Conservation (phyloP, 2,113 vertebrate genomes). For the Sminthopsis crassicaudata region DNA sequence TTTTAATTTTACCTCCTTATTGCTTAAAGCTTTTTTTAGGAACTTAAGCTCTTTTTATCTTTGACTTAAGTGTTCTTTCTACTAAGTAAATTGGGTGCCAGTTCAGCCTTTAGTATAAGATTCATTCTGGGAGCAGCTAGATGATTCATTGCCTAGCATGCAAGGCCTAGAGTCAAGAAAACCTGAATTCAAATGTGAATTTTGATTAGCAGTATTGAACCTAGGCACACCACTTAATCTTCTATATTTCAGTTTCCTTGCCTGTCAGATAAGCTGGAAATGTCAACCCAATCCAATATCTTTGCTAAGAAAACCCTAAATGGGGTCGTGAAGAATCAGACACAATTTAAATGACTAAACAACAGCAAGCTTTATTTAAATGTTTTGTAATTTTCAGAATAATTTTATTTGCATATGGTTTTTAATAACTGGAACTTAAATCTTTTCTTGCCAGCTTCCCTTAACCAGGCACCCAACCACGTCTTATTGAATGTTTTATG, state of each 20-base stretch:
- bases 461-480: background rate
- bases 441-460: background rate
- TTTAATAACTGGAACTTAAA: background rate
- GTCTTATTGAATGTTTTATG: background rate
- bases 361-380: background rate
- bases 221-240: too few species aligned
- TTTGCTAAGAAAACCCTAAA: background rate
- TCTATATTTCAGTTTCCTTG: background rate
- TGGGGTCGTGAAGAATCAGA: background rate
- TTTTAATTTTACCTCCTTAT: background rate
- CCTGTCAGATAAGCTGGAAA: background rate
- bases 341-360: background rate
- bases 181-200: background rate
- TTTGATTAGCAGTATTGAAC: background rate
- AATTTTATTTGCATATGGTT: background rate
- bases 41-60: background rate
- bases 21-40: background rate
- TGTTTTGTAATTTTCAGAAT: constrained; percentile 22
- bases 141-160: background rate
- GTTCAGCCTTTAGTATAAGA: background rate
- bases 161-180: background rate
- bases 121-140: background rate
- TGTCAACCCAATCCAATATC: background rate
- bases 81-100: background rate
- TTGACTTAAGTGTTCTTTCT: background rate